Evolutionary conservation across 2,888 invertebrate species (phyloP).

Genomic region (Leucania comma): DNA sequence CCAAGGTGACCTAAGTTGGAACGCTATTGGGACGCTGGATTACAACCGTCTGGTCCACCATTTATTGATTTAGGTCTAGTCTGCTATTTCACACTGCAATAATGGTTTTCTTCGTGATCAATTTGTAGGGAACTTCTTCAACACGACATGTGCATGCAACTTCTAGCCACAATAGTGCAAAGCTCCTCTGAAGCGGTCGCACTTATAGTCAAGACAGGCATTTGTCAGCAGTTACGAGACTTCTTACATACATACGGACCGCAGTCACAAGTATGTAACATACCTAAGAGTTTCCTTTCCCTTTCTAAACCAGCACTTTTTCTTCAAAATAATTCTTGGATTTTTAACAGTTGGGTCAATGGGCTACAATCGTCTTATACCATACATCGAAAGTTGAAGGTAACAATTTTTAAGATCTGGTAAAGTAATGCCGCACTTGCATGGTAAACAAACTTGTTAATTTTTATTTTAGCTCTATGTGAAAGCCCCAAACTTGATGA

Average conservation of each 20-base stretch:
- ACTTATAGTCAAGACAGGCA: slow-evolving; percentile 58
- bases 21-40: too few species aligned
- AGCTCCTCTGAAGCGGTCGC: slow-evolving; percentile 61
- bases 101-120: background rate
- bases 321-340: background rate
- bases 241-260: slow-evolving; percentile 72
- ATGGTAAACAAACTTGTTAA: background rate
- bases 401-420: slow-evolving; percentile 42
- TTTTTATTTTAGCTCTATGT: slow-evolving; percentile 29
- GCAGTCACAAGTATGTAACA: slow-evolving; percentile 71
- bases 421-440: background rate
- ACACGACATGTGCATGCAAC: slow-evolving; percentile 74
- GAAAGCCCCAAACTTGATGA: background rate
- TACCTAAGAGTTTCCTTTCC: background rate
- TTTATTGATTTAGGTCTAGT: background rate
- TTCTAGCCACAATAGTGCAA: slow-evolving; percentile 77
- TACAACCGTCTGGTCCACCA: too few species aligned
- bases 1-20: too few species aligned
- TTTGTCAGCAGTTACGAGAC: slow-evolving; percentile 68
- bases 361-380: slow-evolving; percentile 80
- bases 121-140: slow-evolving; percentile 74
- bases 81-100: background rate
- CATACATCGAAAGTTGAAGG: slow-evolving; percentile 64
- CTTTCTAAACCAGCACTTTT: background rate
- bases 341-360: slow-evolving; percentile 78